Base-by-base conservation (phyloP, 2,888 invertebrate species). In the Erynnis tages region DNA sequence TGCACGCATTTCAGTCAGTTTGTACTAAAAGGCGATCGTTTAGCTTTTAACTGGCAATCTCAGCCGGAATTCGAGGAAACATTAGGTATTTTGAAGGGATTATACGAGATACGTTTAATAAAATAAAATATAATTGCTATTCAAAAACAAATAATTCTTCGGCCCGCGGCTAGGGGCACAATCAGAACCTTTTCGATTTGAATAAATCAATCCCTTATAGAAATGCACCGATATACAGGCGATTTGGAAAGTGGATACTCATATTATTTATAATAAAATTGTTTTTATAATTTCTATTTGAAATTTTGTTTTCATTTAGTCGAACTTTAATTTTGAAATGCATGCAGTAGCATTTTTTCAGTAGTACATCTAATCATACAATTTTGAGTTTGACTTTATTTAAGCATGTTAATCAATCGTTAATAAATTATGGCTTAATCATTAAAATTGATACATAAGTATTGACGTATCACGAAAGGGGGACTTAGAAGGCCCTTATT, bases 101-200 rank as follows among this genome's bases (percentile, higher is more conserved):
- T 81, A 85, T 86, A 82, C 79, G 77, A 82, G 69, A 71, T 71
- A 72, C 69, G 73, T 76, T 81, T 71, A 70, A 77, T 88, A 84
- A 86, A 89, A 87, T 87, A 87, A 87, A 88, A 85, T 89, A 88
- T 89, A 89, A 89, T 89, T 88, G 86, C 86, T 72, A 84, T 84
- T 82, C 81, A 84, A 87, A 88, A 88, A 86, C 88, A 89, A 89
- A 89, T 88, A 87, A 82, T 81, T 81, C 76, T 63, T 65, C 62
- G 60, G 78, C 81, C 86, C 69, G 77, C 79, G 82, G 85, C 85
- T 67, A 70, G 70, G 71, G 71, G 73, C 76, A 83, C 81, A 75
- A 82, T 83, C 84, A 80, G 79, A 80, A 79, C 75, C 73, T 75
- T 82, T 82, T 84, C 69, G 80, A 86, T 88, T 87, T 89, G 84